phyloP scores from a whole-genome alignment of 2,797 vertebrate genomes.

The Tokudaia muenninki region DNA sequence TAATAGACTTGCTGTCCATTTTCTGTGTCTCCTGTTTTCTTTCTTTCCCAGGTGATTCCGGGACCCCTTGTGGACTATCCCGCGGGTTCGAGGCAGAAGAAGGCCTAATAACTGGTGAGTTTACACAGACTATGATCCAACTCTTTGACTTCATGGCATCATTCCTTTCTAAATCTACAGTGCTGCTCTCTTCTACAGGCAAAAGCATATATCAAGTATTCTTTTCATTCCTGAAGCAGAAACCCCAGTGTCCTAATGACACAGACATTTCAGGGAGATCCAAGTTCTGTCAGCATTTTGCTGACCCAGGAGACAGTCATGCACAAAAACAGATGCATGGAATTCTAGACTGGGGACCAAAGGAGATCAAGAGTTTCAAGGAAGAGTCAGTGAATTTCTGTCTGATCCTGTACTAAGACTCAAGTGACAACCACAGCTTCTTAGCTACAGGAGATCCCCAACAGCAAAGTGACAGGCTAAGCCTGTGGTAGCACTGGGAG shows the following conservation, averaged over 20 bases:
- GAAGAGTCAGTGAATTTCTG: too few relatives aligned
- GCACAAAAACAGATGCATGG: too few relatives aligned
- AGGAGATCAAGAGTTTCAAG: too few relatives aligned
- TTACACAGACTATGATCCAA: background rate
- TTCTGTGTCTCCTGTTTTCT: too few relatives aligned
- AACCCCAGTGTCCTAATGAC: background rate
- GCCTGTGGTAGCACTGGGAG: background rate
- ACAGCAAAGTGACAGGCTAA: background rate
- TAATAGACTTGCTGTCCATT: too few relatives aligned
- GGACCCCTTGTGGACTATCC: too few relatives aligned
- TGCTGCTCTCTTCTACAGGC: background rate
- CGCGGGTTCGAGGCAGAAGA: too few relatives aligned
- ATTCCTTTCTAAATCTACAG: background rate
- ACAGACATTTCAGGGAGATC: background rate
- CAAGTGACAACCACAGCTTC: background rate
- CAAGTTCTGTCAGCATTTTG: too few relatives aligned
- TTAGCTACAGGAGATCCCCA: background rate
- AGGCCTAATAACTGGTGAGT: conserved; percentile 11
- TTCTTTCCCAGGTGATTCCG: too few relatives aligned
- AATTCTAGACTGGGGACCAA: too few relatives aligned
- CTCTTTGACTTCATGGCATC: background rate
- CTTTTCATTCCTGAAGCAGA: background rate
- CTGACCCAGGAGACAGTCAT: too few relatives aligned
- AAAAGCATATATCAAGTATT: background rate
- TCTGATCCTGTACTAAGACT: background rate